phyloP scores from a whole-genome alignment of 92 coral and sea anemone species.

The Zoanthus gigantus region DNA sequence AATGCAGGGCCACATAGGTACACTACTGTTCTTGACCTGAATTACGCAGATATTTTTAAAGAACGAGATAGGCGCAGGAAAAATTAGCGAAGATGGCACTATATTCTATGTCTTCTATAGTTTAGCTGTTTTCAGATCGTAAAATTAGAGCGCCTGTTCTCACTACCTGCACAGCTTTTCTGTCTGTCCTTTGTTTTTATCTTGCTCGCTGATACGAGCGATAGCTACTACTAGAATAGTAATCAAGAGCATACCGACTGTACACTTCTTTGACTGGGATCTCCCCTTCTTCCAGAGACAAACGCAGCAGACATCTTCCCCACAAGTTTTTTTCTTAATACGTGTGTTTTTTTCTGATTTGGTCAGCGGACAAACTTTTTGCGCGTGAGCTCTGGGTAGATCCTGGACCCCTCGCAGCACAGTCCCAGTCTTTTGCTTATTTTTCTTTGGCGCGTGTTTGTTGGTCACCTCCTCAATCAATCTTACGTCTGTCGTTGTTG shows the following conservation, averaged over 20 bases:
- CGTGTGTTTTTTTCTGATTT: neutral
- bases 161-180: too few relatives aligned
- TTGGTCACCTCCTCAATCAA: neutral
- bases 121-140: too few relatives aligned
- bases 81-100: too few relatives aligned
- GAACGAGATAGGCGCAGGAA: too few relatives aligned
- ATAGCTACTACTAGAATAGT: too few relatives aligned
- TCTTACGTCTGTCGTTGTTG: neutral
- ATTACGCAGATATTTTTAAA: too few relatives aligned
- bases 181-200: too few relatives aligned
- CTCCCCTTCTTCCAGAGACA: conserved; percentile 77
- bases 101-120: too few relatives aligned
- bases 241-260: conserved; percentile 74
- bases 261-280: conserved; percentile 84
- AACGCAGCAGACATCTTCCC: conserved; percentile 79
- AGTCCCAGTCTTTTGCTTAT: neutral
- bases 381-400: neutral
- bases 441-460: neutral
- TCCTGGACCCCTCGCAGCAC: neutral
- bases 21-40: too few relatives aligned
- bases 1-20: too few relatives aligned
- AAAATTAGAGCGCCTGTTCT: too few relatives aligned
- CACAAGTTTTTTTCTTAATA: neutral
- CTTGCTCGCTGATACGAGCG: too few relatives aligned
- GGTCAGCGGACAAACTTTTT: conserved; percentile 23